These are phyloP conservation scores for Synergus japonicus DNA, from an alignment of 2,888 invertebrate species.

Conservation along the genomic window DNA sequence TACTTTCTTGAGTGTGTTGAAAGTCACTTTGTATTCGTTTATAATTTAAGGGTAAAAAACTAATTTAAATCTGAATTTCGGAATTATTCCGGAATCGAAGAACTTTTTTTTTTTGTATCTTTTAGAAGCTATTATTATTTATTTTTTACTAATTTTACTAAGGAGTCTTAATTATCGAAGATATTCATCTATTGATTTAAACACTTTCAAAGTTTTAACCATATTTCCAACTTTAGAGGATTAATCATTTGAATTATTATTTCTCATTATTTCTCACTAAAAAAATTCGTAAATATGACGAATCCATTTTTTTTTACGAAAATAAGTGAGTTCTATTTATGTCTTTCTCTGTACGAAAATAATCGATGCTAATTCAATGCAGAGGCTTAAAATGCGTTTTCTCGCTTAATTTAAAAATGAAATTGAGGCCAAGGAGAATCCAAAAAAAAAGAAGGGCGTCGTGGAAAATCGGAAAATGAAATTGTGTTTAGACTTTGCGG, in stretches of 20 bases:
- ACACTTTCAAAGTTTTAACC: not conserved
- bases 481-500: conserved; percentile 40
- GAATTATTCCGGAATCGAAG: no score
- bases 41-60: no score
- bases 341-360: not conserved
- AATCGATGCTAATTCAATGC: not conserved
- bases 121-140: no score
- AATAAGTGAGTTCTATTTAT: not conserved
- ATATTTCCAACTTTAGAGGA: not conserved
- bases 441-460: conserved; percentile 17
- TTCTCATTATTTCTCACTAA: not conserved
- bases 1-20: no score
- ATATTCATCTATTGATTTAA: not conserved
- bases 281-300: not conserved
- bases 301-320: not conserved
- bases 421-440: conserved; percentile 54
- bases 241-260: no score
- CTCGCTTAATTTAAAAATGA: conserved; percentile 47
- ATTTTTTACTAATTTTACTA: no score
- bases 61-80: no score
- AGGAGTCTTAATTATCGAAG: no score
- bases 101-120: no score
- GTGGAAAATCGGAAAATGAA: conserved; percentile 35
- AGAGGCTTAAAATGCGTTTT: conserved; percentile 4
- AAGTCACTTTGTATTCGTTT: no score